phyloP scores from a whole-genome alignment of 2,888 invertebrate species.

The Orthosia gracilis region DNA sequence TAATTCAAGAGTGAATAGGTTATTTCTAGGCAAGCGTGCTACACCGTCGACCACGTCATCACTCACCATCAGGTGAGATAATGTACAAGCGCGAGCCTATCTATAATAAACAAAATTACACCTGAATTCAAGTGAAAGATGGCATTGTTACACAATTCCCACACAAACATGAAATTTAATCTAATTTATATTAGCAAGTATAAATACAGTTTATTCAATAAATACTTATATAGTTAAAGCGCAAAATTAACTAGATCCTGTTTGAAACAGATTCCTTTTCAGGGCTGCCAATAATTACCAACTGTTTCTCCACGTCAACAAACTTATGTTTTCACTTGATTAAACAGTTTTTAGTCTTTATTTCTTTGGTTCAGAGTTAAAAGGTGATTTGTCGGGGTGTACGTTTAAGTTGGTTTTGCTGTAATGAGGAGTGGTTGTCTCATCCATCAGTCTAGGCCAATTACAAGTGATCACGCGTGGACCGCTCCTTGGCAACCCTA shows the following conservation, averaged over 20 bases:
- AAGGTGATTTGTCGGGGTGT: slow-evolving; percentile 36
- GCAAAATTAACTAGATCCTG: slow-evolving; percentile 64
- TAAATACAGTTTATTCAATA: slow-evolving; percentile 51
- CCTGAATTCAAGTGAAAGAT: not conserved
- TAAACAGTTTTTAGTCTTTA: slow-evolving; percentile 38
- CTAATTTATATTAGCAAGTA: slow-evolving; percentile 47
- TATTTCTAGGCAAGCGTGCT: too few relatives aligned
- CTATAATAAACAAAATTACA: not conserved
- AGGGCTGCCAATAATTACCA: slow-evolving; percentile 77
- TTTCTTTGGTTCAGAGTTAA: slow-evolving; percentile 45
- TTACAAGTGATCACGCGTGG: slow-evolving; percentile 87
- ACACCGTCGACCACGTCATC: too few relatives aligned
- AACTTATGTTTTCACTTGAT: slow-evolving; percentile 24
- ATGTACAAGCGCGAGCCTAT: too few relatives aligned
- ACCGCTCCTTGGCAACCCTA: slow-evolving; percentile 80
- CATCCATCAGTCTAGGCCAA: slow-evolving; percentile 84
- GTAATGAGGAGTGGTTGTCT: slow-evolving; percentile 78
- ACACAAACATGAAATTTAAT: slow-evolving; percentile 29
- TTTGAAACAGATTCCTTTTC: slow-evolving; percentile 67
- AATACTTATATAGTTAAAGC: slow-evolving; percentile 57
- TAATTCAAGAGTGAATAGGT: too few relatives aligned
- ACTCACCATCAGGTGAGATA: too few relatives aligned
- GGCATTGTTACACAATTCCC: slow-evolving; percentile 4
- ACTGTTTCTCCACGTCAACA: slow-evolving; percentile 69
- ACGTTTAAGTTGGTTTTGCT: slow-evolving; percentile 68